Conservation (phyloP, 2,113 vertebrate genomes). For the Channa maculata region DNA sequence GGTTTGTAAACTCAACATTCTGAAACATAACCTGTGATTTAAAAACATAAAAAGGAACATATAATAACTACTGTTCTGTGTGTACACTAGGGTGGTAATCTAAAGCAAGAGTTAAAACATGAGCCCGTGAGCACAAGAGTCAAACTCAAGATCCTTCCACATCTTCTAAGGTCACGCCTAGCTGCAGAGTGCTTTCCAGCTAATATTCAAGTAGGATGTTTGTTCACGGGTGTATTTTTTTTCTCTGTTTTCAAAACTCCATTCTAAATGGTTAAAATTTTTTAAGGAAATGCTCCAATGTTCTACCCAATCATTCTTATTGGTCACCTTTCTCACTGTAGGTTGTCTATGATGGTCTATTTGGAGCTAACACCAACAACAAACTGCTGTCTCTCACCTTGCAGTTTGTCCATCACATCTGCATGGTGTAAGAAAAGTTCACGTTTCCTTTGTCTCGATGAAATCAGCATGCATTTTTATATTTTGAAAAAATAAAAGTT, state of each 20-base stretch:
- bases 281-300: neutral
- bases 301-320: neutral
- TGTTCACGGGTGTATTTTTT: neutral
- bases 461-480: too few relatives aligned
- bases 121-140: constrained; percentile 97
- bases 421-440: constrained; percentile 90
- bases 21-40: neutral
- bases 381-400: constrained; percentile 94
- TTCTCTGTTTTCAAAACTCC: neutral
- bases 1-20: constrained; percentile 78
- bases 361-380: constrained; percentile 95
- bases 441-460: neutral
- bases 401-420: constrained; percentile 99
- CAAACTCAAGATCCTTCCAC: constrained; percentile 97
- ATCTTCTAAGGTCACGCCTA: constrained; percentile 93
- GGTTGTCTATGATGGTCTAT: constrained; percentile 98
- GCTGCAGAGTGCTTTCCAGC: constrained; percentile 96
- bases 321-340: constrained; percentile 63
- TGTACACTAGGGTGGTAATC: constrained; percentile 84
- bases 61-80: neutral
- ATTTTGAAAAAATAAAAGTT: neutral
- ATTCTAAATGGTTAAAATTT: neutral
- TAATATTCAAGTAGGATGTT: constrained; percentile 91
- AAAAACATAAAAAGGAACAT: neutral
- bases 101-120: constrained; percentile 96